Base-by-base conservation (phyloP, 2,888 invertebrate species). In the Sisyra nigra region DNA sequence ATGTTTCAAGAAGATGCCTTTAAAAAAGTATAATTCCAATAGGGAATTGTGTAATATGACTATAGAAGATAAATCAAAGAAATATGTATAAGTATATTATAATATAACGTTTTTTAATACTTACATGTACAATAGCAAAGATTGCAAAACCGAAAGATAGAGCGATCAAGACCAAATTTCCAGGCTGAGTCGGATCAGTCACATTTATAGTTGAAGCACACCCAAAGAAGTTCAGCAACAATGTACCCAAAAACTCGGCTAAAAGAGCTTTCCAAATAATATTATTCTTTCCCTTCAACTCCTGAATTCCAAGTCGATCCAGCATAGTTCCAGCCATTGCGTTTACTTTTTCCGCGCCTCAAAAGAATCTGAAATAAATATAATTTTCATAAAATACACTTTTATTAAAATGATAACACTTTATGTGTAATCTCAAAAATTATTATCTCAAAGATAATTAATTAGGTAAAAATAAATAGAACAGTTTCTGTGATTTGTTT, bases 181-280 rank as follows among this genome's bases (percentile, higher is more conserved):
- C 44, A n/a, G 40, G 49, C n/a, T 13, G 18, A 11, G 24, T 19
- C 40, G 54, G 45, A 11, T 67, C 63, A 40, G 57, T 62, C 44
- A 75, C 63, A 54, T 71, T 71, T 44, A 80, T 67, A 53, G 78
- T 77, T 8, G 88, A 74, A 4, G 87, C 88, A 59, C 91, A 91
- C 3, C 88, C 92, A 53, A 93, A 84, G 60, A 92, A 78, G 57
- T 91, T 91, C 52, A 94, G 68, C 41, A 93, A 68, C 48, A 89
- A 63, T 48, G 83, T 91, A 24, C 91, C 93, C 8, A 93, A 58
- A 53, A 89, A 86, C 61, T 94, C 94, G 1, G 87, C 92, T 7
- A 87, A 62, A 15, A 92, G 66, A 0, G 88, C 82, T 53, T 80
- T 80, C 74, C 84, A 84, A 45, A 93, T 67, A n/a, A 66, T 65